Conservation (phyloP, 2,113 vertebrate genomes). For the Monarcha castaneiventris region DNA sequence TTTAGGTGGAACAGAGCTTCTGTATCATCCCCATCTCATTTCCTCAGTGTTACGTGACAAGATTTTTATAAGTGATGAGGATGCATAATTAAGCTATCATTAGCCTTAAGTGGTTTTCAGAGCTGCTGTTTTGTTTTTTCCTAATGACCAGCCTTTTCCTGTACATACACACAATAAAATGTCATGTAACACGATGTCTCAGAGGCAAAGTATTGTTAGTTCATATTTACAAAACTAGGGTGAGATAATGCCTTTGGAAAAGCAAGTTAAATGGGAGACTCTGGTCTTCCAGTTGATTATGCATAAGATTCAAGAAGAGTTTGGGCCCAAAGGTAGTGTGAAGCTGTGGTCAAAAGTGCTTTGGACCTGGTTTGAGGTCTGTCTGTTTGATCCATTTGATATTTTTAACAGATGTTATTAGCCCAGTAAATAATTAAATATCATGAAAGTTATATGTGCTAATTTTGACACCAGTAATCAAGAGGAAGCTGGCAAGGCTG, state of each 20-base stretch:
- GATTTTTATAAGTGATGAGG: not conserved
- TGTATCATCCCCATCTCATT: not conserved
- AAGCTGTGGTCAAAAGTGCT: not conserved
- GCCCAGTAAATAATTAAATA: not conserved
- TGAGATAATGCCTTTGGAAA: not conserved
- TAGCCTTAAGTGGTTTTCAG: conserved; percentile 25
- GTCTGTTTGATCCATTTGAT: not conserved
- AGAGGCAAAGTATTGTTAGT: not conserved
- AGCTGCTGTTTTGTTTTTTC: conserved; percentile 20
- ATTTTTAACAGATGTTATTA: not conserved
- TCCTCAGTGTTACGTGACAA: not conserved
- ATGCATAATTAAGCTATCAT: not conserved
- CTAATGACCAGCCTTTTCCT: conserved; percentile 24
- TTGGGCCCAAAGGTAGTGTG: not conserved
- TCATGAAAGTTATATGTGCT: not conserved
- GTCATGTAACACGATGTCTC: accelerated
- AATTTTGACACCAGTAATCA: not conserved
- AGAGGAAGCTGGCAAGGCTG: not conserved
- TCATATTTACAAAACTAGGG: not conserved
- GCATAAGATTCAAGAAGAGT: not conserved
- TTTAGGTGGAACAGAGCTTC: not conserved
- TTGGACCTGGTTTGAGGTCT: not conserved
- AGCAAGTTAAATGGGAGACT: not conserved
- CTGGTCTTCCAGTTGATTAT: not conserved
- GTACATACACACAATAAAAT: not conserved